Evolutionary conservation across 2,113 vertebrate genomes (phyloP), one percentile per base, ranked within the genome.

Genomic region (Cromileptes altivelis): DNA sequence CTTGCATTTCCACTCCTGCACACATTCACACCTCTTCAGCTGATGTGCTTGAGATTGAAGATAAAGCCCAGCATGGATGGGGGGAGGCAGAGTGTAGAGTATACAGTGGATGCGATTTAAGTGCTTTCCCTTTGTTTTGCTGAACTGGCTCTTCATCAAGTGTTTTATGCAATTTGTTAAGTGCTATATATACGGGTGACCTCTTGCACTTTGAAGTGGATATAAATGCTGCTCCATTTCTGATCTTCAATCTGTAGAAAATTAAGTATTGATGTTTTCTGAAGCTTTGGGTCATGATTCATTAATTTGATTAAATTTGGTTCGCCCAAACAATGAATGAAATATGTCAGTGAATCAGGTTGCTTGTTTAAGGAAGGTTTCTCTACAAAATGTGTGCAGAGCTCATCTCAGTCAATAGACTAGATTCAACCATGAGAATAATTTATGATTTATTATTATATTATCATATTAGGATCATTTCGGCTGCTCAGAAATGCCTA

Each of bases 1-100:
- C 73, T 67, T 45, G 45, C 74, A 30, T 12, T 57, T 63, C 4
- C 17, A 23, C 77, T 56, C 37, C 57, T 56, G 23, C 82, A 68
- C 63, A 55, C 25, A 42, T 23, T 65, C 64, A 42, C 70, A 79
- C 11, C 56, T 77, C 55, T 78, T 55, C 18, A 37, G 55, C 76
- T 78, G 50, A 78, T 14, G 21, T 58, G 52, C 33, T 52, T 67
- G n/a, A 77, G 52, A 75, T 13, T 71, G 2, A 80, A 58, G 55
- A 68, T n/a, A n/a, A 53, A 65, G 55, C 0, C 50, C 23, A n/a
- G 19, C 12, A 57, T 14, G 52, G 60, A n/a, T 50, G 60, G 40
- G 30, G 21, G 21, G 11, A 9, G 10, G 17, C 42, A 55, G 18
- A 72, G 73, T 15, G 73, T 15, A 27, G 60, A 33, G 37, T 10